These are phyloP conservation scores for Paramormyrops hopkinsi DNA, from an alignment of 2,797 vertebrate genomes.

Conservation along the genomic window DNA sequence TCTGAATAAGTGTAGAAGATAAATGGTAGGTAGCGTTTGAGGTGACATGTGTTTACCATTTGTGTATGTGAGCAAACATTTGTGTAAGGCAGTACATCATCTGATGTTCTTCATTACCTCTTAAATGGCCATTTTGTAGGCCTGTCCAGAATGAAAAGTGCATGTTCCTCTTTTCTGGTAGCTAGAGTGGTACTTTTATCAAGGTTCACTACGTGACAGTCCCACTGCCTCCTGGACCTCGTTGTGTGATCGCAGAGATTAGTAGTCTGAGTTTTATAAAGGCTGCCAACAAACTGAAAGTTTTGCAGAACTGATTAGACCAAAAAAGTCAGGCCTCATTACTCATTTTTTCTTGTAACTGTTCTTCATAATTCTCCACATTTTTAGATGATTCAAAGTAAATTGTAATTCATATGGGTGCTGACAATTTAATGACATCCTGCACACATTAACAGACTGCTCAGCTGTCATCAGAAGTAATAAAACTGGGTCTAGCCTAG, in stretches of 20 bases:
- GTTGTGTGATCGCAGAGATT: not conserved
- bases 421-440: constrained; percentile 11
- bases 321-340: not conserved
- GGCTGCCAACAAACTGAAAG: not conserved
- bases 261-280: not conserved
- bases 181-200: not conserved
- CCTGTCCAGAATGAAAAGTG: not conserved
- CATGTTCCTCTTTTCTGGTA: not conserved
- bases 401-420: constrained; percentile 16
- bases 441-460: not conserved
- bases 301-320: not conserved
- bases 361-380: not conserved
- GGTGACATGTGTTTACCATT: not conserved
- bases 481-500: constrained; percentile 11
- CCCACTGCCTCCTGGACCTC: not conserved
- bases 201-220: not conserved
- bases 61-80: not conserved
- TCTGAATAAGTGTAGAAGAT: not conserved
- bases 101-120: not conserved
- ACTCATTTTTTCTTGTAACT: not conserved
- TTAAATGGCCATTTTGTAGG: not conserved
- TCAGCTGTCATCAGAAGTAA: not conserved
- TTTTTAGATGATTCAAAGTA: not conserved
- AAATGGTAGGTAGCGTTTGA: not conserved
- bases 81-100: not conserved